phyloP scores from a whole-genome alignment of 2,797 vertebrate genomes.

The Platalea minor region DNA sequence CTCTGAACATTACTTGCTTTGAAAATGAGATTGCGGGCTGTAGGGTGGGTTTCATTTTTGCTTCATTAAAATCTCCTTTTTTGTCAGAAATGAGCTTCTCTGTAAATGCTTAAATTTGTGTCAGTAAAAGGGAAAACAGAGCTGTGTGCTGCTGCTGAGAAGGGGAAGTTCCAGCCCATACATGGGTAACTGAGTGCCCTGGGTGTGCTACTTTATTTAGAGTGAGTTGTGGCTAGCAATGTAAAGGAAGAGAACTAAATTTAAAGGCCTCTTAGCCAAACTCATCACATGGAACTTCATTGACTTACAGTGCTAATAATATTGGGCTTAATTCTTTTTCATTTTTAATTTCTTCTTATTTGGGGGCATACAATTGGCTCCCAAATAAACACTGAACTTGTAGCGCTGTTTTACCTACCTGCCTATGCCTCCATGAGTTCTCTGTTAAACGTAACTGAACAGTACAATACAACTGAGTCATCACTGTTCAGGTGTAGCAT shows the following conservation, averaged over 20 bases:
- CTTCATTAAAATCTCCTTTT: background rate
- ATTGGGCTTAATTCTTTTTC: background rate
- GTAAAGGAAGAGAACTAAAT: background rate
- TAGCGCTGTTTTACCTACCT: background rate
- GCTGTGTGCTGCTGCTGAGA: background rate
- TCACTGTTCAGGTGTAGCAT: background rate
- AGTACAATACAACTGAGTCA: background rate
- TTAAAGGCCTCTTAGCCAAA: background rate
- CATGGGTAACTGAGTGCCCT: background rate
- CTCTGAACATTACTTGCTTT: background rate
- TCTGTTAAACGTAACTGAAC: background rate
- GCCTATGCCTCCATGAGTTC: background rate
- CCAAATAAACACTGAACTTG: background rate
- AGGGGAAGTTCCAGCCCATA: background rate
- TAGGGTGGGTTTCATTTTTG: background rate
- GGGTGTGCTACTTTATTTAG: background rate
- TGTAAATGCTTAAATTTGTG: background rate
- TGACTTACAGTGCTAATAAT: background rate
- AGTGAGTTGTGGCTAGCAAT: background rate
- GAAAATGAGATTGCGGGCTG: background rate
- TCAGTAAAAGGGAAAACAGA: background rate
- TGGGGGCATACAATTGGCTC: fast-evolving
- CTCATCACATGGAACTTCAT: background rate
- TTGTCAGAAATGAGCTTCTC: background rate
- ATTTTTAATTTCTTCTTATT: background rate